Conservation (phyloP, 2,888 invertebrate genomes). For the Ceramica pisi region DNA sequence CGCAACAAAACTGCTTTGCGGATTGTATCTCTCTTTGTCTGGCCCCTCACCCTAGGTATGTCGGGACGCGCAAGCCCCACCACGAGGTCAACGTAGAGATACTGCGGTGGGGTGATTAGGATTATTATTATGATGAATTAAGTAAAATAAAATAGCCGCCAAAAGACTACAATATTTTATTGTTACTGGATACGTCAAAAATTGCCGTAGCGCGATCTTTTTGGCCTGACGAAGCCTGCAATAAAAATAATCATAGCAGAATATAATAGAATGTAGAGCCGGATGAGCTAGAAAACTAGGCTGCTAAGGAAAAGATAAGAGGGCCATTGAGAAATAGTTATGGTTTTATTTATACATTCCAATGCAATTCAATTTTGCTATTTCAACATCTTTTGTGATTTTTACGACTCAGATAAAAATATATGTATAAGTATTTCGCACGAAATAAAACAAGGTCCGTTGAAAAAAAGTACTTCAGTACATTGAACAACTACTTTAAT, state of each 20-base stretch:
- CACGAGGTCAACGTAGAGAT: no score
- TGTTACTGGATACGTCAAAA: not conserved
- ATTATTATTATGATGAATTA: no score
- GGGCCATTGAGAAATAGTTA: not conserved
- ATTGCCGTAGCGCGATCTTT: not conserved
- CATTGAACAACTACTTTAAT: constrained; percentile 54
- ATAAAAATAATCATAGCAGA: not conserved
- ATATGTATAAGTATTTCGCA: constrained; percentile 11
- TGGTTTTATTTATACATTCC: not conserved
- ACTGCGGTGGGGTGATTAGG: no score
- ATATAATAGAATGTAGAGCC: no score
- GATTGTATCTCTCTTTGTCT: no score
- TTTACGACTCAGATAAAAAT: constrained; percentile 40
- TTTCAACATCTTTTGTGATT: constrained; percentile 5
- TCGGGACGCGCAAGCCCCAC: no score
- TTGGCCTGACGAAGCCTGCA: not conserved
- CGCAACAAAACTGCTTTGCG: no score
- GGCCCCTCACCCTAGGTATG: no score
- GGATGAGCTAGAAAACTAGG: not conserved
- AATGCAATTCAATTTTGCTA: constrained; percentile 16
- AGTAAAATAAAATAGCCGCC: no score
- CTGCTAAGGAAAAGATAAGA: not conserved
- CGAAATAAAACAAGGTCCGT: constrained; percentile 20
- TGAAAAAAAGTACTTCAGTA: constrained; percentile 37
- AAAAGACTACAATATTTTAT: not conserved